phyloP scores from a whole-genome alignment of 1,140 invertebrate genomes.

The Plectrocnemia conspersa region DNA sequence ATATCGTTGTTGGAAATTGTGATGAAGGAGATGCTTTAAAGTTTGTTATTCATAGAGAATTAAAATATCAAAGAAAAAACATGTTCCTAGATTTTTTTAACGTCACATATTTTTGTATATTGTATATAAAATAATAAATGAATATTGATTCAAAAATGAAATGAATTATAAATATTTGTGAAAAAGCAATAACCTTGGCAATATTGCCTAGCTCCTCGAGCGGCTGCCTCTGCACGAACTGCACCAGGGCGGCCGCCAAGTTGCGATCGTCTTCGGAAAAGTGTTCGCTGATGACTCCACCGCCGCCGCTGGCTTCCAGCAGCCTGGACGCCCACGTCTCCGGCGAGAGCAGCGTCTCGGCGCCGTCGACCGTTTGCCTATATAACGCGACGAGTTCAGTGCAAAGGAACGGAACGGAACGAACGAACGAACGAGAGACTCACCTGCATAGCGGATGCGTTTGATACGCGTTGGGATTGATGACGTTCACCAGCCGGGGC shows the following conservation, averaged over 20 bases:
- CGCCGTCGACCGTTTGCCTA: slow-evolving; percentile 24
- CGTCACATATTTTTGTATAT: no score
- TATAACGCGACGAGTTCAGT: no score
- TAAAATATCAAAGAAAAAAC: no score
- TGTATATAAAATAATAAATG: background rate
- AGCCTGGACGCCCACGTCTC: slow-evolving; percentile 13
- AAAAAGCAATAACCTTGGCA: slow-evolving; percentile 21
- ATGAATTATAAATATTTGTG: background rate
- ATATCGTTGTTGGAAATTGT: no score
- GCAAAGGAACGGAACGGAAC: no score
- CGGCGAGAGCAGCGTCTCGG: slow-evolving; percentile 8
- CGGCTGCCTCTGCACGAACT: slow-evolving; percentile 51
- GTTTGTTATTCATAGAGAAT: no score
- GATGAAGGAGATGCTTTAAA: no score
- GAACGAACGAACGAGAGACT: no score
- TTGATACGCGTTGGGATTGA: slow-evolving; percentile 19
- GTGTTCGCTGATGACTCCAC: background rate
- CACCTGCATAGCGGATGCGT: slow-evolving; percentile 29
- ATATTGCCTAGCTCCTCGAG: slow-evolving; percentile 33
- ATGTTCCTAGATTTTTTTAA: no score
- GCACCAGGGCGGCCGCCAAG: slow-evolving; percentile 50
- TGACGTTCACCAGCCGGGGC: slow-evolving; percentile 9
- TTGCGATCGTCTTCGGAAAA: slow-evolving; percentile 51
- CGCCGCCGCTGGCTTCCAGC: background rate
- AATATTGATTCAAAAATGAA: background rate